phyloP scores from a whole-genome alignment of 2,888 invertebrate genomes.

The Pilophorus perplexus region DNA sequence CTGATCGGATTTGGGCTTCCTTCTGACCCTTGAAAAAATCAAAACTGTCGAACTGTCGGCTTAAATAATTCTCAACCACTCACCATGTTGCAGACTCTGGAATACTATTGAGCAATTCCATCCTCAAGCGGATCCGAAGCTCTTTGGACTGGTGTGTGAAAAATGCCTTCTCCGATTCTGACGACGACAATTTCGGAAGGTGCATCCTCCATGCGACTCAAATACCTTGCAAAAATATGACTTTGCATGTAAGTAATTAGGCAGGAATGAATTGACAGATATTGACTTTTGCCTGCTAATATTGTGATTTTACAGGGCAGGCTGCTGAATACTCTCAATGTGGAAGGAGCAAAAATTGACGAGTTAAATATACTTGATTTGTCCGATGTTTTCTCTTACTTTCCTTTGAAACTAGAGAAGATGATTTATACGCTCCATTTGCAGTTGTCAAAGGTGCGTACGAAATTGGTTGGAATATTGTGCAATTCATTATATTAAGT shows the following conservation, averaged over 20 bases:
- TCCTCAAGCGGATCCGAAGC: constrained; percentile 71
- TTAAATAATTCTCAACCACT: too few species aligned
- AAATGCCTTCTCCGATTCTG: constrained; percentile 76
- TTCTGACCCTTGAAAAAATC: too few species aligned
- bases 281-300: not conserved
- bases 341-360: not conserved
- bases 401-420: constrained; percentile 62
- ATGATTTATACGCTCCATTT: constrained; percentile 70
- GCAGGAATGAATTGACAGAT: not conserved
- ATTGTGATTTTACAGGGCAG: not conserved
- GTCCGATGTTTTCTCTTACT: constrained; percentile 57
- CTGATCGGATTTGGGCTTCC: too few species aligned
- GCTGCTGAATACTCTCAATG: not conserved
- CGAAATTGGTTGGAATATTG: not conserved
- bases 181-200: constrained; percentile 84
- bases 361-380: not conserved
- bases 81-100: constrained; percentile 79
- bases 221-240: constrained; percentile 58
- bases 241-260: constrained; percentile 11
- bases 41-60: too few species aligned
- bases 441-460: constrained; percentile 63
- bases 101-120: constrained; percentile 81
- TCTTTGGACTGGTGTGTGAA: constrained; percentile 87
- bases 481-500: not conserved
- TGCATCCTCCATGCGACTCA: constrained; percentile 74